These are phyloP conservation scores for Argyra leucocephala DNA, from an alignment of 2,888 invertebrate species.

Conservation along the genomic window DNA sequence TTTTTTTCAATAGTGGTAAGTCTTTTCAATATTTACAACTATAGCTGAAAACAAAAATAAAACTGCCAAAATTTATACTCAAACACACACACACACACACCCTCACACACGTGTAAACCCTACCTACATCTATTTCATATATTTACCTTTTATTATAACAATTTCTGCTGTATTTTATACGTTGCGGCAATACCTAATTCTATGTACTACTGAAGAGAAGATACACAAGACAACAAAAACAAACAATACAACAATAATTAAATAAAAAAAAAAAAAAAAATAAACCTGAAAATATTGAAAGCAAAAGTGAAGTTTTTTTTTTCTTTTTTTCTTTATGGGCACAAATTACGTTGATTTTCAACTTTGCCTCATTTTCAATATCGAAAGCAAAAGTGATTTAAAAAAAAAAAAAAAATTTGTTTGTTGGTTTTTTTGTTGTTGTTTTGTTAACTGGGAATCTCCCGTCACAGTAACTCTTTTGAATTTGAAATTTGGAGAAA, in stretches of 20 bases:
- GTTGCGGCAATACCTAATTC: too few species aligned
- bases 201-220: neutral
- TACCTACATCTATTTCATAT: too few species aligned
- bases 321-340: neutral
- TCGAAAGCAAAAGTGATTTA: neutral
- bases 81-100: too few species aligned
- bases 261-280: neutral
- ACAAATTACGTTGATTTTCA: constrained; percentile 17
- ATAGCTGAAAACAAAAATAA: too few species aligned
- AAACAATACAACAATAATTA: neutral
- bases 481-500: neutral
- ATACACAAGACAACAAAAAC: neutral
- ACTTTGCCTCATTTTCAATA: constrained; percentile 31
- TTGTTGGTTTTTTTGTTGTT: too few species aligned
- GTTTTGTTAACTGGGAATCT: neutral
- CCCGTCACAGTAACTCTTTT: neutral
- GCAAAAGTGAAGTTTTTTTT: neutral
- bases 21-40: too few species aligned
- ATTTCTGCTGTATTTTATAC: too few species aligned
- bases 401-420: neutral
- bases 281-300: neutral
- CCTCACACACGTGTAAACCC: too few species aligned
- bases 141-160: too few species aligned
- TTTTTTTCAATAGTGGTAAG: too few species aligned
- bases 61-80: too few species aligned